These are phyloP conservation scores for Amphipyra tragopoginis DNA, from an alignment of 2,888 invertebrate species.

Conservation along the genomic window DNA sequence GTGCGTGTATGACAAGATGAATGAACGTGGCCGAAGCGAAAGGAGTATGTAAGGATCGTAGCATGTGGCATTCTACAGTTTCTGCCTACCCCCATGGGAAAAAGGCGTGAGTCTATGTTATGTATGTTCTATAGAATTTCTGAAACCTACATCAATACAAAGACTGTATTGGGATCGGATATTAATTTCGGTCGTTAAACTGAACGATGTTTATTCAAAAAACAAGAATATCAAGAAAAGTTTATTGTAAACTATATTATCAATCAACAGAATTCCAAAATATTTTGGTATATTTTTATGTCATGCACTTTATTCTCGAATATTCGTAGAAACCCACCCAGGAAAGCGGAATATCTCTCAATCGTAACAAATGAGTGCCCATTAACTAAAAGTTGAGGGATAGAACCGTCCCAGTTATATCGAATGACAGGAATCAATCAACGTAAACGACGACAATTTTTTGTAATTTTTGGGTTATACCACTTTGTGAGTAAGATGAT, in stretches of 20 bases:
- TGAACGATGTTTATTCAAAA: too few species aligned
- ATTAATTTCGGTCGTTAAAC: too few species aligned
- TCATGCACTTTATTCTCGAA: constrained; percentile 11
- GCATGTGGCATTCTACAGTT: too few species aligned
- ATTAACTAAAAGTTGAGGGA: constrained; percentile 60
- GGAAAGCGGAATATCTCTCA: constrained; percentile 44
- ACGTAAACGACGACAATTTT: constrained; percentile 28
- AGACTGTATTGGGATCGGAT: too few species aligned
- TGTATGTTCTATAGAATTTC: too few species aligned
- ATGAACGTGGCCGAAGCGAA: too few species aligned
- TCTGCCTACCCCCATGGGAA: too few species aligned
- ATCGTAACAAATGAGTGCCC: constrained; percentile 67
- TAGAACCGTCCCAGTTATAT: constrained; percentile 28
- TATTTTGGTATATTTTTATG: constrained; percentile 18
- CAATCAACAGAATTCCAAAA: constrained; percentile 18
- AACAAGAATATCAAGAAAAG: too few species aligned
- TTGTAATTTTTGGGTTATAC: constrained; percentile 25
- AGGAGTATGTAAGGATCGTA: too few species aligned
- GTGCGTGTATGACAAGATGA: too few species aligned
- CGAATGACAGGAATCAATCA: constrained; percentile 64
- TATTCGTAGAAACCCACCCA: constrained; percentile 69
- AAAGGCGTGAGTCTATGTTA: too few species aligned
- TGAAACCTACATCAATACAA: too few species aligned
- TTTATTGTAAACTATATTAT: not conserved
- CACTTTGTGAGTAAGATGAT: constrained; percentile 33